A percentile compares a stretch with the other conserved stretches of the same genome.
These are phyloP conservation scores for Leptopilina boulardi DNA, from an alignment of 1,140 invertebrate species.

Conservation along the genomic window DNA sequence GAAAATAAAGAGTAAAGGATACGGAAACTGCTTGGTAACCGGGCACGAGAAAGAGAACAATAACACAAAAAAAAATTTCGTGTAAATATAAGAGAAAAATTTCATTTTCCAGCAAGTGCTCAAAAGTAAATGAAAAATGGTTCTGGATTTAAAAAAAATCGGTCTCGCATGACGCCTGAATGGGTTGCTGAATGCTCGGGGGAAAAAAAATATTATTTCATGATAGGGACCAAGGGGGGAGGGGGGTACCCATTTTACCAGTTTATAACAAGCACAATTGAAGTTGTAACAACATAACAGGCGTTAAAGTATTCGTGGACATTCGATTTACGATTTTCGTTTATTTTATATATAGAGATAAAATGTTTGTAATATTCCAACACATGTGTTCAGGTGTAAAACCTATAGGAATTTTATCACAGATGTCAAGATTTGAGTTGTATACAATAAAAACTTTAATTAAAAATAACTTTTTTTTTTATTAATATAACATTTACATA, in stretches of 20 bases:
- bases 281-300: neutral
- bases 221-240: neutral
- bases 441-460: too few relatives aligned
- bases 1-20: neutral
- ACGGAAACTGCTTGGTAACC: neutral
- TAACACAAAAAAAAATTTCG: neutral
- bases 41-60: neutral
- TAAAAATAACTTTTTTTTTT: too few relatives aligned
- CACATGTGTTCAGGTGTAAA: neutral
- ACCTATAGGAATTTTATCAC: too few relatives aligned
- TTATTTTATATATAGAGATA: neutral
- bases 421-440: too few relatives aligned
- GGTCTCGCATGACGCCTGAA: neutral
- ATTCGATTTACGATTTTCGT: slow-evolving; percentile 23
- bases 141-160: neutral
- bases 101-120: neutral
- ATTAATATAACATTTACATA: too few relatives aligned
- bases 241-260: neutral
- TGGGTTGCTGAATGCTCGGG: slow-evolving; percentile 8
- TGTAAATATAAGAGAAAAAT: neutral
- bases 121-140: slow-evolving; percentile 19
- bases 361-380: neutral
- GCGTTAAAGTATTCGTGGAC: neutral
- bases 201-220: slow-evolving; percentile 18
- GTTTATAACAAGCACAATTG: slow-evolving; percentile 25